Evolutionary conservation across 1,140 invertebrate species (phyloP).

Genomic region (Drosophila aff.): DNA sequence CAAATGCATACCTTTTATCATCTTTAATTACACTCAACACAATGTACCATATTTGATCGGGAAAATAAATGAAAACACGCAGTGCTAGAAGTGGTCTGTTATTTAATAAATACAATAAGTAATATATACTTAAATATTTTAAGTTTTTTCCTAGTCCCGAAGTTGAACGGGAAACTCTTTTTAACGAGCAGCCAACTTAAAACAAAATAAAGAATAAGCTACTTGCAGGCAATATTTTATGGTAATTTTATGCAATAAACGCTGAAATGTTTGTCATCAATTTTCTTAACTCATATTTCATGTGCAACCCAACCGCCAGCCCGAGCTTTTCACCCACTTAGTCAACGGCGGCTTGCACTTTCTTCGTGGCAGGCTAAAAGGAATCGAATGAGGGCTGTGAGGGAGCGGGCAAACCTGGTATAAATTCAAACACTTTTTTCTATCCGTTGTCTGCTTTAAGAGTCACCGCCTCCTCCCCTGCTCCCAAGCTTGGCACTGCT

Average conservation of each 20-base stretch:
- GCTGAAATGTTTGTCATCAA: constrained; percentile 83
- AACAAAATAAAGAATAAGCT: constrained; percentile 34
- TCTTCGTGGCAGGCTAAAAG: background rate
- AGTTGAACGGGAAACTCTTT: constrained; percentile 20
- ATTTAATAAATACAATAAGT: background rate
- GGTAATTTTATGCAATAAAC: constrained; percentile 84
- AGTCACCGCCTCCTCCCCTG: background rate
- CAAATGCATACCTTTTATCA: constrained; percentile 18
- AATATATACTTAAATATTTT: background rate
- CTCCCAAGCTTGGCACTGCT: constrained; percentile 2
- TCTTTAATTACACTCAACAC: constrained; percentile 60
- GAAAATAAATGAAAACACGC: background rate
- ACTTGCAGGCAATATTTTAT: constrained; percentile 77
- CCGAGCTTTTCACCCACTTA: constrained; percentile 2
- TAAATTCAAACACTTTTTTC: constrained; percentile 59
- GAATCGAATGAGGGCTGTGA: background rate
- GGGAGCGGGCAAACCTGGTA: constrained; percentile 27
- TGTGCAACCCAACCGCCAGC: constrained; percentile 48
- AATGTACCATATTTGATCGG: background rate
- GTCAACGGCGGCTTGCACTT: constrained; percentile 36
- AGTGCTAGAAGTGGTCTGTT: background rate
- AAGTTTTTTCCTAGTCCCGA: constrained; percentile 22
- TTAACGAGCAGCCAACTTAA: constrained; percentile 57
- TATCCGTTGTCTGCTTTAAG: constrained; percentile 25
- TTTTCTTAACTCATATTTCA: constrained; percentile 83